A percentile compares a stretch with the other conserved stretches of the same genome.
These are phyloP conservation scores for Neuroterus valhalla DNA, from an alignment of 1,140 invertebrate species.

Conservation along the genomic window DNA sequence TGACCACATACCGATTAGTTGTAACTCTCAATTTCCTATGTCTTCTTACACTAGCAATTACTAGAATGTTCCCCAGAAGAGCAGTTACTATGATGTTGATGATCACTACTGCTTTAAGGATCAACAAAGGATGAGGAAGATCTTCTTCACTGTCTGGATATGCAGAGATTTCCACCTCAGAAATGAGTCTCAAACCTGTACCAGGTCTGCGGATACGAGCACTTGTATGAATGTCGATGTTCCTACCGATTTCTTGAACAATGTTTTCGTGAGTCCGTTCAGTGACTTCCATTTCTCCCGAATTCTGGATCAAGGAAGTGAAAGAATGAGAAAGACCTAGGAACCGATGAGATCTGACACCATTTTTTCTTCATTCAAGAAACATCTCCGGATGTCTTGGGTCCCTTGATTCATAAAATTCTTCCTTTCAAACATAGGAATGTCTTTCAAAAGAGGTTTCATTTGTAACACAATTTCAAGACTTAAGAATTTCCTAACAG, in stretches of 20 bases:
- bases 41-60: conserved; percentile 86
- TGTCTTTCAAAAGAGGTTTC: too few species aligned
- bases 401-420: too few species aligned
- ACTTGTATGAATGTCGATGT: conserved; percentile 13
- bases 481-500: too few species aligned
- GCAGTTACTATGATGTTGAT: conserved; percentile 84
- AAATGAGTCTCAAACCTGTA: conserved; percentile 25
- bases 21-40: conserved; percentile 89
- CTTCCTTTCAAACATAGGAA: too few species aligned
- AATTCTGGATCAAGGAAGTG: too few species aligned
- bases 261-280: conserved; percentile 55
- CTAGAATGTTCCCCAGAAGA: conserved; percentile 85
- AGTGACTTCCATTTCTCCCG: conserved; percentile 64
- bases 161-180: not conserved
- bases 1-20: conserved; percentile 97
- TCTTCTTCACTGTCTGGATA: not conserved
- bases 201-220: not conserved
- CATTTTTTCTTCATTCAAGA: too few species aligned
- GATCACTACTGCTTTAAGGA: conserved; percentile 79
- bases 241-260: conserved; percentile 45
- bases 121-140: not conserved
- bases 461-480: too few species aligned
- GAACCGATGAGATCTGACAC: too few species aligned
- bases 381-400: too few species aligned
- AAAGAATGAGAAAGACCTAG: too few species aligned